Base-by-base conservation (phyloP, 2,888 invertebrate species). In the Idaea dimidiata region DNA sequence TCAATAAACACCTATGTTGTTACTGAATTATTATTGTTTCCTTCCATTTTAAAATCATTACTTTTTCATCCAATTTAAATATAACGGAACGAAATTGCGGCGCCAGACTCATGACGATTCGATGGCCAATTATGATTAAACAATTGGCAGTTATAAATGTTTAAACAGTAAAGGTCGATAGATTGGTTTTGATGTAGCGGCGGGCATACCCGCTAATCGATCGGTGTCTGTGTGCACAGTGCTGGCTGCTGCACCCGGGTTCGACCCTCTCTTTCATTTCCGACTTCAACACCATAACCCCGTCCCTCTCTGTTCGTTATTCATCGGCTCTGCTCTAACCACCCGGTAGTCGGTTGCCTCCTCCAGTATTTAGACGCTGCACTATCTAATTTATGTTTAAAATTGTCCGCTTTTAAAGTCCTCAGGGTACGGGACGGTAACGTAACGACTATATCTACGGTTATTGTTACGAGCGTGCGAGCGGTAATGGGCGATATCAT, bases 301-400 rank as follows among this genome's bases (percentile, higher is more conserved):
- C 85, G 80, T 90, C 90, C 86, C 79, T 80, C 77, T 89, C 87
- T 73, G 78, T 87, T 84, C 83, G 87, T 89, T 90, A 89, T 88
- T 89, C 89, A 89, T 87, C 86, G 87, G 84, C 86, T 85, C 84
- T 84, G 84, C 86, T 85, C 84, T 84, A 87, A 86, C 89, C 87
- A 88, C 89, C 90, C 89, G 88, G 89, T 87, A 89, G 89, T 86
- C 81, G 77, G 74, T 79, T 82, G 76, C 86, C 88, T 86, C 88
- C 88, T 86, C 86, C 85, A 85, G 87, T 90, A 90, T 91, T 91
- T 91, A 91, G 89, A 89, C 84, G 85, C 84, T 84, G 87, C 86
- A 87, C 88, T 88, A 89, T 89, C 90, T 89, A 91, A 91, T 91
- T 90, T 90, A 89, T 90, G 87, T 88, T 88, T 88, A 84, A 87